A percentile compares a stretch with the other conserved stretches of the same genome.
phyloP scores from a whole-genome alignment of 2,888 invertebrate genomes.

The Gastracanthus pulcherrimus region DNA sequence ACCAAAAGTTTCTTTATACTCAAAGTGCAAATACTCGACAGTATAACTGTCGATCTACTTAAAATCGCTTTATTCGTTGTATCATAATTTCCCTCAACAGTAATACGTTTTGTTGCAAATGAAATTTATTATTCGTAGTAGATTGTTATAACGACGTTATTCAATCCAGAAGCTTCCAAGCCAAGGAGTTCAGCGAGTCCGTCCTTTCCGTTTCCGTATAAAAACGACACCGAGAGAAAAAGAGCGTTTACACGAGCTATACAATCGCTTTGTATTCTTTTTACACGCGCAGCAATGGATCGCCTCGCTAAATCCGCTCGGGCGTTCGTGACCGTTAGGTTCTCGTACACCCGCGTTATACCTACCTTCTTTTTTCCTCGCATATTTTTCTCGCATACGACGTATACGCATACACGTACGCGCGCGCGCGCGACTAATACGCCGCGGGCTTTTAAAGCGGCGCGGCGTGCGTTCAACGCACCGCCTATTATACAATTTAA shows the following conservation, averaged over 20 bases:
- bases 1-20: neutral
- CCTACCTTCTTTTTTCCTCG: constrained; percentile 4
- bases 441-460: constrained; percentile 21
- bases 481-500: constrained; percentile 50
- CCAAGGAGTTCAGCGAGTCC: too few relatives aligned
- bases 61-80: neutral
- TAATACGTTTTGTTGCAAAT: neutral
- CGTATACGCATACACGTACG: neutral
- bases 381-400: neutral
- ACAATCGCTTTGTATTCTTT: constrained; percentile 27
- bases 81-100: too few relatives aligned
- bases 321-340: neutral
- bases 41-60: neutral
- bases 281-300: neutral
- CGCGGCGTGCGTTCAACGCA: constrained; percentile 18
- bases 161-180: neutral
- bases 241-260: neutral
- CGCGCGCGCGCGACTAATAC: constrained; percentile 22
- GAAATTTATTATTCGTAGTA: neutral
- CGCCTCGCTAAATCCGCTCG: constrained; percentile 23
- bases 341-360: neutral
- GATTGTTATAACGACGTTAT: neutral
- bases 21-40: neutral
- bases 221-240: neutral
- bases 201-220: neutral